phyloP scores from a whole-genome alignment of 1,140 invertebrate species.

The Drosophila sproati region DNA sequence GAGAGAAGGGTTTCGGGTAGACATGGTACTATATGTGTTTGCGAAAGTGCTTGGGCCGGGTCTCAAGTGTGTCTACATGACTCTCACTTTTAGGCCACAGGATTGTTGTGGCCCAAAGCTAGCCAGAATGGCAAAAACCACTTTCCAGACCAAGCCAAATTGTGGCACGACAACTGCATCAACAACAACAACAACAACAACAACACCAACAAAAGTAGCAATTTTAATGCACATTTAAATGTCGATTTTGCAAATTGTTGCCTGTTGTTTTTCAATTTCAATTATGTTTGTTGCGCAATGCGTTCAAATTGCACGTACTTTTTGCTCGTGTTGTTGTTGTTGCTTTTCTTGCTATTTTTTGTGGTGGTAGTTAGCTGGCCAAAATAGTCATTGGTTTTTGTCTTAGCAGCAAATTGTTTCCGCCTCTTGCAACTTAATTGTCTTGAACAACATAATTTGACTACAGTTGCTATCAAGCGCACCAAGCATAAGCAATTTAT shows the following conservation, averaged over 20 bases:
- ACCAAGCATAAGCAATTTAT: slow-evolving; percentile 47
- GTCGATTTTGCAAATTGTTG: slow-evolving; percentile 80
- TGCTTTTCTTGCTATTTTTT: not conserved
- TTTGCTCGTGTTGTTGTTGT: slow-evolving; percentile 37
- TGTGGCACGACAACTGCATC: slow-evolving; percentile 31
- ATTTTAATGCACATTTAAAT: slow-evolving; percentile 76
- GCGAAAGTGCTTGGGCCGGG: slow-evolving; percentile 71
- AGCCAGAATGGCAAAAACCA: slow-evolving; percentile 50
- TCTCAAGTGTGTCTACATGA: slow-evolving; percentile 80
- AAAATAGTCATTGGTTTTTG: slow-evolving; percentile 67
- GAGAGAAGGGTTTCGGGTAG: not conserved
- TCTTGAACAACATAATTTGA: slow-evolving; percentile 77
- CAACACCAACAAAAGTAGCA: slow-evolving; percentile 27
- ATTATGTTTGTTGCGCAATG: slow-evolving; percentile 77
- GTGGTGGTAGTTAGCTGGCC: slow-evolving; percentile 40
- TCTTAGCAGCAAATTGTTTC: slow-evolving; percentile 70
- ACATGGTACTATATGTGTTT: slow-evolving; percentile 40
- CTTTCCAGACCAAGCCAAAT: slow-evolving; percentile 41
- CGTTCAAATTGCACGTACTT: slow-evolving; percentile 77
- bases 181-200: slow-evolving; percentile 8
- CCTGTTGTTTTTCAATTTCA: slow-evolving; percentile 61
- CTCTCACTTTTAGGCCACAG: slow-evolving; percentile 71
- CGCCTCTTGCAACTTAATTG: slow-evolving; percentile 79
- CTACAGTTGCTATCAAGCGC: slow-evolving; percentile 57
- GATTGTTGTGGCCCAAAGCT: slow-evolving; percentile 12